These are phyloP conservation scores for Hydrolagus affinis DNA, from an alignment of 2,113 vertebrate genomes.

Conservation along the genomic window DNA sequence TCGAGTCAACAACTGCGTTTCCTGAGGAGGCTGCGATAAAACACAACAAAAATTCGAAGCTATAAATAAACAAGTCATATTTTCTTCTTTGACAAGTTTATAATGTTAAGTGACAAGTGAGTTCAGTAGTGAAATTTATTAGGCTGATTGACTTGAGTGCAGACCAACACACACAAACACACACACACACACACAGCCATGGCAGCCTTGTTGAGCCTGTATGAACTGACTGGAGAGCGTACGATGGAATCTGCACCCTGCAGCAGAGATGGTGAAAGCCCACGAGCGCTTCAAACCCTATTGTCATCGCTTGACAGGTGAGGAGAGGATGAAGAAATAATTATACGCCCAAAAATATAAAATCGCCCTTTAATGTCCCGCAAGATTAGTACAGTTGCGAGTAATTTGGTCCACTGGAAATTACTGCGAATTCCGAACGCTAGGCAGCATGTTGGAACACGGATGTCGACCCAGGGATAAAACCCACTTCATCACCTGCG, in stretches of 20 bases:
- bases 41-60: background rate
- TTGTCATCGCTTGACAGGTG: conserved; percentile 28
- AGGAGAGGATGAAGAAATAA: conserved; percentile 30
- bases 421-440: background rate
- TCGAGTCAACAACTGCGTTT: no score
- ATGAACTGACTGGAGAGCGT: background rate
- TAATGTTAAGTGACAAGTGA: background rate
- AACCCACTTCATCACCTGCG: background rate
- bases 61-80: background rate
- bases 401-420: background rate
- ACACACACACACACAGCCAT: background rate
- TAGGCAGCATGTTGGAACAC: background rate
- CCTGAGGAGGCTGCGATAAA: background rate
- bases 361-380: conserved; percentile 8
- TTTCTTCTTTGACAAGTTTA: background rate
- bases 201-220: background rate
- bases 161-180: background rate
- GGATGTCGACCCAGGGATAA: background rate
- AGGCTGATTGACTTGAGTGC: no score
- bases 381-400: conserved; percentile 5
- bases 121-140: no score
- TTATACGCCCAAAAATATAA: conserved; percentile 21
- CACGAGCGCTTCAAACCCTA: background rate
- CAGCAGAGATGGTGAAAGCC: conserved; percentile 1
- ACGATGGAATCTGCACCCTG: conserved; percentile 11